Percentiles rank a stretch among this genome's conserved stretches.
Conservation (phyloP, 2,888 invertebrate species). For the Pteria penguin region DNA sequence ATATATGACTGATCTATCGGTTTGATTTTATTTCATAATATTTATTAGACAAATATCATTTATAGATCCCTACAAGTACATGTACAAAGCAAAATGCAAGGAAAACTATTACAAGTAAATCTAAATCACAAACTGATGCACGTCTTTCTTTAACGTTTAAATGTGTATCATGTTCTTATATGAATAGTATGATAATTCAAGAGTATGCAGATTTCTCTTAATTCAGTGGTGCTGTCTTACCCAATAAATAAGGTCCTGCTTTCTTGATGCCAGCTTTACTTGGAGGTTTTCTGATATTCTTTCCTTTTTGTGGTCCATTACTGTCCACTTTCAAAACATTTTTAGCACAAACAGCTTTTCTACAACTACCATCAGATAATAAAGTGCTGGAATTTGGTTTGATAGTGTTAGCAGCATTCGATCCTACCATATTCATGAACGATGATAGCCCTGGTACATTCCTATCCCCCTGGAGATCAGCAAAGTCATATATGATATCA, state of each 20-base stretch:
- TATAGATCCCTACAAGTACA: too few species aligned
- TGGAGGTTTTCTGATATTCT: slow-evolving; percentile 27
- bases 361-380: background rate
- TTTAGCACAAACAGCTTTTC: too few species aligned
- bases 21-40: too few species aligned
- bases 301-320: background rate
- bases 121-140: too few species aligned
- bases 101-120: too few species aligned
- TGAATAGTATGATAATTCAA: too few species aligned
- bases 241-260: slow-evolving; percentile 86
- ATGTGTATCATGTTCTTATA: too few species aligned
- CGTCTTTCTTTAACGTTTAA: too few species aligned
- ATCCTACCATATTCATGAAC: background rate
- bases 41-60: too few species aligned
- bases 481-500: background rate
- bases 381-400: background rate
- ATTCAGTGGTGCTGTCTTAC: slow-evolving; percentile 51
- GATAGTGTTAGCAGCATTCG: background rate
- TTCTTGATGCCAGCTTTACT: slow-evolving; percentile 75
- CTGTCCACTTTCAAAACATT: background rate
- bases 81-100: too few species aligned
- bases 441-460: background rate
- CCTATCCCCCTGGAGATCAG: background rate
- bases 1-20: too few species aligned
- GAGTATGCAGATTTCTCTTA: background rate